Percentiles rank a stretch among this genome's conserved stretches.
phyloP scores from a whole-genome alignment of 2,888 invertebrate genomes.

The Ophion ellenae region DNA sequence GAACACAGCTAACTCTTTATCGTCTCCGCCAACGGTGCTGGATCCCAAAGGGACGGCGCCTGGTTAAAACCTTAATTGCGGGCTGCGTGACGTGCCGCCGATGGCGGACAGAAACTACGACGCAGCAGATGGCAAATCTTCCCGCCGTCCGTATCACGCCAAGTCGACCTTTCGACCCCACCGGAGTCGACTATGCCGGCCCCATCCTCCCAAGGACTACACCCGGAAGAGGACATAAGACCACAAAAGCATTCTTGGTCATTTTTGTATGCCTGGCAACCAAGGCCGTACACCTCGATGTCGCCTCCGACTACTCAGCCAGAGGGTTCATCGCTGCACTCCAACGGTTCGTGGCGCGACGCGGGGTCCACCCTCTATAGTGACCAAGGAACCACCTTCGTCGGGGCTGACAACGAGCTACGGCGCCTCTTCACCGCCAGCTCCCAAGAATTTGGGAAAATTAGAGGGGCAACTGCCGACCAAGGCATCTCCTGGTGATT shows the following conservation, averaged over 20 bases:
- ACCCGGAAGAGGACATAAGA: slow-evolving; percentile 50
- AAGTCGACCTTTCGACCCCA: slow-evolving; percentile 71
- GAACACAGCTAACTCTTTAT: no score
- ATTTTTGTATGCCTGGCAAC: slow-evolving; percentile 73
- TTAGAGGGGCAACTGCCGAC: no score
- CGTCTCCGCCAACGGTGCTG: slow-evolving; percentile 65
- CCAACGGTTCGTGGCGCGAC: slow-evolving; percentile 65
- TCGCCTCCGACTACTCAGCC: slow-evolving; percentile 66
- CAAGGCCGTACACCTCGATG: slow-evolving; percentile 70
- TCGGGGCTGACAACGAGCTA: slow-evolving; percentile 68
- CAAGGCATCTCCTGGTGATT: no score
- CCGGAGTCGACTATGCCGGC: slow-evolving; percentile 78
- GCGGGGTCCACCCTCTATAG: slow-evolving; percentile 69
- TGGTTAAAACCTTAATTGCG: slow-evolving; percentile 66
- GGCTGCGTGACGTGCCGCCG: slow-evolving; percentile 75
- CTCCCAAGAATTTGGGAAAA: no score
- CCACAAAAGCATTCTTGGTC: slow-evolving; percentile 66
- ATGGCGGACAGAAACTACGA: slow-evolving; percentile 59
- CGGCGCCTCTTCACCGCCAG: not conserved
- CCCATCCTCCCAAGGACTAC: slow-evolving; percentile 68
- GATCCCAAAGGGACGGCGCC: slow-evolving; percentile 72
- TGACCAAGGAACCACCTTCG: slow-evolving; percentile 73
- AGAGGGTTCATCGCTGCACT: slow-evolving; percentile 68
- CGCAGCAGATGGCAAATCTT: slow-evolving; percentile 76
- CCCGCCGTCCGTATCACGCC: slow-evolving; percentile 73